These are phyloP conservation scores for Apantesis nais DNA, from an alignment of 2,888 invertebrate genomes.

Conservation along the genomic window DNA sequence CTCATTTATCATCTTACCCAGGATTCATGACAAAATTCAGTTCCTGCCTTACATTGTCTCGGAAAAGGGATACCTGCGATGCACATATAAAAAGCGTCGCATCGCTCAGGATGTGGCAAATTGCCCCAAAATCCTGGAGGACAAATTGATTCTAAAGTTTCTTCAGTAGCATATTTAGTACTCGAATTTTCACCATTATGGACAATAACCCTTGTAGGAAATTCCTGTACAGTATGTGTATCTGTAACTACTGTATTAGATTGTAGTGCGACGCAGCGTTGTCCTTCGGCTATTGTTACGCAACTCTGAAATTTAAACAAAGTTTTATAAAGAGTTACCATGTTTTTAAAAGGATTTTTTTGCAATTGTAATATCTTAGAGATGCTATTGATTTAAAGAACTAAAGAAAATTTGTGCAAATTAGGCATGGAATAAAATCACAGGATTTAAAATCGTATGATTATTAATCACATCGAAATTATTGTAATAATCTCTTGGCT, in stretches of 20 bases:
- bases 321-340: too few species aligned
- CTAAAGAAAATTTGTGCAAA: too few species aligned
- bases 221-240: neutral
- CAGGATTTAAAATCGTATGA: too few species aligned
- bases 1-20: neutral
- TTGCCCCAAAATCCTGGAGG: slow-evolving; percentile 27
- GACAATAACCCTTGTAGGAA: neutral
- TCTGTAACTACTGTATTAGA: slow-evolving; percentile 8
- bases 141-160: slow-evolving; percentile 18
- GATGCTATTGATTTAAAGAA: too few species aligned
- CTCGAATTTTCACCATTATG: neutral
- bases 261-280: slow-evolving; percentile 40
- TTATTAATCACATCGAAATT: too few species aligned
- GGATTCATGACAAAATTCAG: neutral
- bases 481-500: too few species aligned
- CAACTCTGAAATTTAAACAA: too few species aligned
- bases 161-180: neutral
- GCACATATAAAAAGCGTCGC: slow-evolving; percentile 16
- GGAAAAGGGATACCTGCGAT: neutral
- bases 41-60: neutral
- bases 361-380: too few species aligned
- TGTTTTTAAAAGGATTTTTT: too few species aligned
- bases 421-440: too few species aligned
- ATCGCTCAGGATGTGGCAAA: slow-evolving; percentile 26
- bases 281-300: slow-evolving; percentile 35